phyloP scores from a whole-genome alignment of 2,113 vertebrate genomes.

The Hemicordylus capensis region DNA sequence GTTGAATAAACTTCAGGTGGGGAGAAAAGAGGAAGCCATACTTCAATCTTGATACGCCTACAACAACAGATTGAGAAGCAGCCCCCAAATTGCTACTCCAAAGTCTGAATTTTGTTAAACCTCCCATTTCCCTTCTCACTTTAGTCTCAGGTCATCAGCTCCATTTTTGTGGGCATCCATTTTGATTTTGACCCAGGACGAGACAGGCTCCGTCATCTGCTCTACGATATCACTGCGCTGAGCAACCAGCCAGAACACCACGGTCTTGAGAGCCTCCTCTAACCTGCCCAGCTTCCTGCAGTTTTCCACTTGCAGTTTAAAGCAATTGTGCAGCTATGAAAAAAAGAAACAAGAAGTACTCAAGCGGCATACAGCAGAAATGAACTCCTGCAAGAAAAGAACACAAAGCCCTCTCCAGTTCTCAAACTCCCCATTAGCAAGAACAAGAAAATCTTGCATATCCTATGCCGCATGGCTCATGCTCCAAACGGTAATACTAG shows the following conservation, averaged over 20 bases:
- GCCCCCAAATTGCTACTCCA: no score
- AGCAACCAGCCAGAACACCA: slow-evolving; percentile 81
- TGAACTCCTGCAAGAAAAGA: fast-evolving
- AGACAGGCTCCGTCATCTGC: slow-evolving; percentile 82
- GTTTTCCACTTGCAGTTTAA: slow-evolving; percentile 85
- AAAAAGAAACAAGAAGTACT: not conserved
- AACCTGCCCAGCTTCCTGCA: slow-evolving; percentile 76
- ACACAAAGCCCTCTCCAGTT: not conserved
- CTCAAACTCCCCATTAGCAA: not conserved
- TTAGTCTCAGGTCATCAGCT: slow-evolving; percentile 79
- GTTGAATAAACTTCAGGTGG: not conserved
- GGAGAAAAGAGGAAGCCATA: not conserved
- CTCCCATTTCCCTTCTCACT: slow-evolving; percentile 63
- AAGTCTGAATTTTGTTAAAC: not conserved
- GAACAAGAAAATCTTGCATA: not conserved
- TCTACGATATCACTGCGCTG: slow-evolving; percentile 62
- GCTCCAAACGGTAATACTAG: not conserved
- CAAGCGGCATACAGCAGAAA: fast-evolving
- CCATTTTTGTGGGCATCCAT: slow-evolving; percentile 78
- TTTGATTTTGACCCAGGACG: slow-evolving; percentile 87
- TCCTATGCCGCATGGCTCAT: not conserved
- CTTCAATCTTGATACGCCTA: not conserved
- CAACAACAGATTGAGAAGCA: no score
- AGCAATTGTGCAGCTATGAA: slow-evolving; percentile 78
- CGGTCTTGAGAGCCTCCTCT: slow-evolving; percentile 77